phyloP scores from a whole-genome alignment of 2,888 invertebrate genomes.

The Brassicogethes aeneus region DNA sequence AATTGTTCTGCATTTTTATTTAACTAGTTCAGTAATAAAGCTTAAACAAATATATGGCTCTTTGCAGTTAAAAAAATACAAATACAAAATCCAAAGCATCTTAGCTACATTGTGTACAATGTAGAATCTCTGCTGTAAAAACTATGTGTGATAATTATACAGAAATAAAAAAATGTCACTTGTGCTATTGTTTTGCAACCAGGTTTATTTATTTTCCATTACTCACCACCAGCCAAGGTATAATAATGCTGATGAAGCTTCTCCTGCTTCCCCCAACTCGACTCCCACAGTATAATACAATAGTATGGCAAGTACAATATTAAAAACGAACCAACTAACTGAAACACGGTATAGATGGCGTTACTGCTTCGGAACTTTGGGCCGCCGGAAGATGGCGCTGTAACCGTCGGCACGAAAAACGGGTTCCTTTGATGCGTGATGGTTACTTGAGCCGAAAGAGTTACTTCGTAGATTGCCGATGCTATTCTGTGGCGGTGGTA shows the following conservation, averaged over 20 bases:
- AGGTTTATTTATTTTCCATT: no score
- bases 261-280: slow-evolving; percentile 22
- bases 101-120: no score
- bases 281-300: slow-evolving; percentile 60
- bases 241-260: slow-evolving; percentile 43
- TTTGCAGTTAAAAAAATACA: no score
- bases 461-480: slow-evolving; percentile 77
- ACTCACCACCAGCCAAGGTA: slow-evolving; percentile 47
- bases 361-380: slow-evolving; percentile 46
- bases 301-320: slow-evolving; percentile 69
- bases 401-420: slow-evolving; percentile 61
- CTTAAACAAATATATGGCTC: no score
- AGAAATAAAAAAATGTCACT: no score
- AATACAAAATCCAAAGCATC: no score
- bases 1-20: no score
- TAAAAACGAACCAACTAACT: slow-evolving; percentile 62
- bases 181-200: no score
- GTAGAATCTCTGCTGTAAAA: no score
- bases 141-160: no score
- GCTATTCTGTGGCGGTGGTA: slow-evolving; percentile 78
- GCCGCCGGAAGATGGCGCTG: slow-evolving; percentile 44
- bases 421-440: slow-evolving; percentile 76
- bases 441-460: slow-evolving; percentile 73
- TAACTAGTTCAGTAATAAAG: no score
- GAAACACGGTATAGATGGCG: slow-evolving; percentile 60